These are phyloP conservation scores for Epizoanthus scotinus DNA, from an alignment of 92 coral and sea anemone genomes.

Conservation along the genomic window DNA sequence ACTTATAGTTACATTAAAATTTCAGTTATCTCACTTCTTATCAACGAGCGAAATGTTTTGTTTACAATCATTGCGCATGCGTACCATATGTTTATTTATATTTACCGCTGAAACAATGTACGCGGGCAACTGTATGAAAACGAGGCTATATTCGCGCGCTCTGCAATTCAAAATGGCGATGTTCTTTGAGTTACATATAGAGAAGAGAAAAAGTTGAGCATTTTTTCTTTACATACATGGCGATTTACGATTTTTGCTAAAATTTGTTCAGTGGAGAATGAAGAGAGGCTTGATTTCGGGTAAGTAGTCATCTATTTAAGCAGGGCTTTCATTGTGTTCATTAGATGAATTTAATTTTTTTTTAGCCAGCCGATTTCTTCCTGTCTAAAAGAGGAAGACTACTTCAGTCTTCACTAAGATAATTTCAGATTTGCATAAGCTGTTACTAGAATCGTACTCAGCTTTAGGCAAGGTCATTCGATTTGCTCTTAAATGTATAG, in stretches of 20 bases:
- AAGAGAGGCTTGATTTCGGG: constrained; percentile 50
- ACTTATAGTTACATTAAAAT: constrained; percentile 19
- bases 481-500: no score
- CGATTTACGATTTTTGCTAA: neutral
- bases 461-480: no score
- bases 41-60: neutral
- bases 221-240: neutral
- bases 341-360: neutral
- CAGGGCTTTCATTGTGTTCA: neutral
- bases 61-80: constrained; percentile 39
- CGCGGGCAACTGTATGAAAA: constrained; percentile 22
- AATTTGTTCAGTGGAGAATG: constrained; percentile 21
- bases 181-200: neutral
- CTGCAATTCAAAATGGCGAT: constrained; percentile 16
- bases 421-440: no score
- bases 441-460: no score
- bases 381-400: neutral
- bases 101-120: neutral
- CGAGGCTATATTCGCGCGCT: constrained; percentile 36
- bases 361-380: neutral
- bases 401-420: neutral
- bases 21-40: neutral
- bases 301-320: neutral
- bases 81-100: neutral
- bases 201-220: neutral